phyloP scores from a whole-genome alignment of 2,797 vertebrate genomes.

The Coregonus ussuriensis region DNA sequence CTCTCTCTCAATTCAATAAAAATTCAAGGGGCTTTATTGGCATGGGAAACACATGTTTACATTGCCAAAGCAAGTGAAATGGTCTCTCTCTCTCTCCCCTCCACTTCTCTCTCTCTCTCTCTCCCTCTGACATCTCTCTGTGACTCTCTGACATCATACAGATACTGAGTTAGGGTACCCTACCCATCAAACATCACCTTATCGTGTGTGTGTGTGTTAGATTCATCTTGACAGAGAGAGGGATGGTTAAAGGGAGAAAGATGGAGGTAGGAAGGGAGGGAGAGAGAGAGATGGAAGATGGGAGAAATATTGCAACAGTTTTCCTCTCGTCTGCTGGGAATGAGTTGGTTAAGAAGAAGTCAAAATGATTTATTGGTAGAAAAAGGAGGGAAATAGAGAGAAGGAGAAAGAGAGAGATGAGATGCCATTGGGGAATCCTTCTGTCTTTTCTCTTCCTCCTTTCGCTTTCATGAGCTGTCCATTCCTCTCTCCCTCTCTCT shows the following conservation, averaged over 20 bases:
- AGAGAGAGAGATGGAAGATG: constrained; percentile 52
- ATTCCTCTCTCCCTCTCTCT: not conserved
- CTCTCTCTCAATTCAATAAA: no score
- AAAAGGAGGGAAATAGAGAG: constrained; percentile 72
- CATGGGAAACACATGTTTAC: no score
- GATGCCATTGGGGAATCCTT: constrained; percentile 77
- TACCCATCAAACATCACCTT: not conserved
- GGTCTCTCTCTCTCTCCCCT: no score
- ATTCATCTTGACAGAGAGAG: not conserved
- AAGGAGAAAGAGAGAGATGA: constrained; percentile 62
- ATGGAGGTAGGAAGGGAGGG: constrained; percentile 12
- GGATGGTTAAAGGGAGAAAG: not conserved
- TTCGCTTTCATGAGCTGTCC: constrained; percentile 5
- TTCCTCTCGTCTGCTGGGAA: constrained; percentile 80
- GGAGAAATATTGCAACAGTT: constrained; percentile 76
- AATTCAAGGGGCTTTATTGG: no score
- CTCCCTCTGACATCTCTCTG: no score
- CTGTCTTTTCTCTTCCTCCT: constrained; percentile 47
- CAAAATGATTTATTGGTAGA: constrained; percentile 84
- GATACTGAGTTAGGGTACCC: not conserved
- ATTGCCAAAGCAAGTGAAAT: no score
- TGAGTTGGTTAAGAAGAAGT: constrained; percentile 84
- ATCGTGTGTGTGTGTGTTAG: not conserved
- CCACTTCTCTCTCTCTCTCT: no score
- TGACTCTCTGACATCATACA: no score